Conservation (phyloP, 2,113 vertebrate genomes). For the Crotalus horridus region DNA sequence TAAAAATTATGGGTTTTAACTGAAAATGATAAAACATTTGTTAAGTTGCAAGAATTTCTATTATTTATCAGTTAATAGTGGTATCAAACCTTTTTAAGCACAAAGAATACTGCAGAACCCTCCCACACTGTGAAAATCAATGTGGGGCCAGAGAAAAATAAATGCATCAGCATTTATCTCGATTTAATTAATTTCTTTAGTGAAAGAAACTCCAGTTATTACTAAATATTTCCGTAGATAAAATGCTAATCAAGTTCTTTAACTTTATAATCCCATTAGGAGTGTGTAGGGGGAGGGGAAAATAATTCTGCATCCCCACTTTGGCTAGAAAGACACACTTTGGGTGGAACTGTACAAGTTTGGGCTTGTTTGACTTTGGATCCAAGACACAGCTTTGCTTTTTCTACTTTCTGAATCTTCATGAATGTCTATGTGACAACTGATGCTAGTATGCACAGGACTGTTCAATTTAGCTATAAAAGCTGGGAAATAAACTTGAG, state of each 20-base stretch:
- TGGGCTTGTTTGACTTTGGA: background rate
- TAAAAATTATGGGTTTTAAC: background rate
- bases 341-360: background rate
- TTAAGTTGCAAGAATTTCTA: background rate
- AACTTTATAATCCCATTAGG: background rate
- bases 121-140: background rate
- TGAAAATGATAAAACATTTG: background rate
- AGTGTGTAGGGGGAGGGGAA: background rate
- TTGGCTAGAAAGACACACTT: background rate
- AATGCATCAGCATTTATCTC: background rate
- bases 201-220: background rate
- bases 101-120: background rate
- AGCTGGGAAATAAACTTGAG: background rate
- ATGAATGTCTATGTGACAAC: background rate
- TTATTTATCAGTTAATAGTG: background rate
- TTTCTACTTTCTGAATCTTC: background rate
- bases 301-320: background rate
- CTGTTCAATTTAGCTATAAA: background rate
- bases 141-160: background rate
- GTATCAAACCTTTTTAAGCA: background rate
- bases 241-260: background rate
- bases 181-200: background rate
- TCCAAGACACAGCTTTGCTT: background rate
- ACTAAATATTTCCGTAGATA: background rate
- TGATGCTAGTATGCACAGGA: background rate